Conservation (phyloP, 2,797 vertebrate genomes). For the Oreortyx pictus region DNA sequence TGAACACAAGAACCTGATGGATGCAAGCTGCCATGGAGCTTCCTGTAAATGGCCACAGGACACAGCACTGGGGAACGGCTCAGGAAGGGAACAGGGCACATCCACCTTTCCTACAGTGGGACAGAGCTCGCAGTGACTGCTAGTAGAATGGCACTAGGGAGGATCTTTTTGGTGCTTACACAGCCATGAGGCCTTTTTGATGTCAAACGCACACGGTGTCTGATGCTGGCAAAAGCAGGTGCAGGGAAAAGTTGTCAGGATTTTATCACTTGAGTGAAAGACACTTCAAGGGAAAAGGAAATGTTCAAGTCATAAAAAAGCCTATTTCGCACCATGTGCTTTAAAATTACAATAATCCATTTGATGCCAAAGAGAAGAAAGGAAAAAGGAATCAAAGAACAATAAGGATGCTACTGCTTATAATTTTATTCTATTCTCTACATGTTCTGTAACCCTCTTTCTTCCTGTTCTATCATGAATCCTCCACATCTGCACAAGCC, state of each 20-base stretch:
- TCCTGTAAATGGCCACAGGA: fast-evolving
- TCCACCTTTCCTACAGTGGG: background rate
- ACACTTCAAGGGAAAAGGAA: slow-evolving; percentile 44
- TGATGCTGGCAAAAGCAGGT: background rate
- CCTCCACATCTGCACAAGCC: background rate
- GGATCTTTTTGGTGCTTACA: background rate
- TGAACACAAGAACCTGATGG: fast-evolving
- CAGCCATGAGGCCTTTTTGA: background rate
- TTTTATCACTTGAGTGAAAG: slow-evolving; percentile 44
- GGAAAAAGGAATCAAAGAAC: slow-evolving; percentile 16
- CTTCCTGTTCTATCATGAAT: background rate
- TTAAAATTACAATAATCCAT: slow-evolving; percentile 34
- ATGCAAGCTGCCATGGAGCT: background rate
- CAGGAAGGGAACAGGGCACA: background rate
- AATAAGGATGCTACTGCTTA: slow-evolving; percentile 12
- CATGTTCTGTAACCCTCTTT: background rate
- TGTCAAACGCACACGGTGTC: background rate
- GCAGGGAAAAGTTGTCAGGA: slow-evolving; percentile 20
- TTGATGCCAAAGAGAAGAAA: slow-evolving; percentile 5
- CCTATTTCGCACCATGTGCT: background rate
- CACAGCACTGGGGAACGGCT: background rate
- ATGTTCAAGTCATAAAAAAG: slow-evolving; percentile 9
- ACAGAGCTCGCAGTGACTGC: background rate
- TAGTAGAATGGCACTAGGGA: background rate
- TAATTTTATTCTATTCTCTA: slow-evolving; percentile 15